Conservation (phyloP, 2,888 invertebrate genomes). For the Dione vanillae region DNA sequence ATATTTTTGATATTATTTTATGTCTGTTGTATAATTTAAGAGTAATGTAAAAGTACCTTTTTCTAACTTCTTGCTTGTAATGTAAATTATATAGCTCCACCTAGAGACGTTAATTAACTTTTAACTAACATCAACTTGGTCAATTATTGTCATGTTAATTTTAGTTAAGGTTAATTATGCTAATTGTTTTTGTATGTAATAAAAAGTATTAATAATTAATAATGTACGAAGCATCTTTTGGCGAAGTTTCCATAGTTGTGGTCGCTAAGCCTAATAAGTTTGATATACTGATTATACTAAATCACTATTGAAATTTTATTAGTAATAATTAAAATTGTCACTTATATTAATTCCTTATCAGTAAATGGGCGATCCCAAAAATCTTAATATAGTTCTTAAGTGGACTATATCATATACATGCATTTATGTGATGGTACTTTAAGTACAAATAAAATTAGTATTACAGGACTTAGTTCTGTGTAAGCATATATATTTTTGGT, state of each 20-base stretch:
- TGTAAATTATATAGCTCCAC: not conserved
- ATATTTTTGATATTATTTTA: not conserved
- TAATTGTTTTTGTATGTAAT: too few species aligned
- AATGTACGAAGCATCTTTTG: not conserved
- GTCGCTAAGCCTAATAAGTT: not conserved
- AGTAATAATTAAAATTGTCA: too few species aligned
- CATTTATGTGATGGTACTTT: slow-evolving; percentile 71
- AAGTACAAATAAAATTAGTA: slow-evolving; percentile 66
- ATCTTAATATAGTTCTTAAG: slow-evolving; percentile 1
- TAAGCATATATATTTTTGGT: slow-evolving; percentile 3
- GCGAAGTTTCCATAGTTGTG: not conserved
- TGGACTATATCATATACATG: slow-evolving; percentile 44
- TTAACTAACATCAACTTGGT: not conserved
- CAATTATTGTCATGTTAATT: too few species aligned
- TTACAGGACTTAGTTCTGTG: slow-evolving; percentile 62
- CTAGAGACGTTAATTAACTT: not conserved
- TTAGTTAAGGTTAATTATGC: too few species aligned
- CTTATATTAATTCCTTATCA: not conserved
- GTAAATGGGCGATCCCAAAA: not conserved
- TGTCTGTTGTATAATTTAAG: not conserved
- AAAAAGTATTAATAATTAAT: not conserved
- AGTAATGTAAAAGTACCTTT: not conserved
- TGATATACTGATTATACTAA: not conserved
- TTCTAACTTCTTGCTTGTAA: not conserved
- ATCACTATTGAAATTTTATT: too few species aligned